phyloP scores from a whole-genome alignment of 2,113 vertebrate species.

The Esox niger region DNA sequence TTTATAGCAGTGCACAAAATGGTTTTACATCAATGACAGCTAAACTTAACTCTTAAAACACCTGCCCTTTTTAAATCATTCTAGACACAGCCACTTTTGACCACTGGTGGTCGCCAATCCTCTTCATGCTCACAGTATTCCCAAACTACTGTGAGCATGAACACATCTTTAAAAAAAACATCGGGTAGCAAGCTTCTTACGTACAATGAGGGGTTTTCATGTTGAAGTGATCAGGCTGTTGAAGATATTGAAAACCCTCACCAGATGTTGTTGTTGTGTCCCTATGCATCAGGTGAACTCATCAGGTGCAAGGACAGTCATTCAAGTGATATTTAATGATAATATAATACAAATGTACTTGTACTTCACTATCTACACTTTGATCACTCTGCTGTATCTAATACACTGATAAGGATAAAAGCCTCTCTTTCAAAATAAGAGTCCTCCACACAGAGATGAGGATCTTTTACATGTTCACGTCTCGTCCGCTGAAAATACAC shows the following conservation, averaged over 20 bases:
- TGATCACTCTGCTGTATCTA: conserved; percentile 6
- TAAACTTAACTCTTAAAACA: background rate
- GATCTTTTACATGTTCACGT: background rate
- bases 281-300: conserved; percentile 50
- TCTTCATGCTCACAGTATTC: conserved; percentile 14
- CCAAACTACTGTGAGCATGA: conserved; percentile 2
- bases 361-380: conserved; percentile 26
- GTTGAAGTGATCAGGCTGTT: conserved; percentile 22
- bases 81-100: conserved; percentile 9
- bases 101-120: conserved; percentile 58
- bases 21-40: background rate
- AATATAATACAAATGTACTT: conserved; percentile 34
- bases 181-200: conserved; percentile 25
- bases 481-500: background rate
- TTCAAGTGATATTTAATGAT: conserved; percentile 34
- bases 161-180: conserved; percentile 16
- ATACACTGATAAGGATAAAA: conserved; percentile 35
- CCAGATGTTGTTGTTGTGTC: conserved; percentile 39
- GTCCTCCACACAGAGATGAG: conserved; percentile 15
- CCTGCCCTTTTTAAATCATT: background rate
- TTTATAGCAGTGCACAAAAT: background rate
- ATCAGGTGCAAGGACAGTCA: conserved; percentile 54
- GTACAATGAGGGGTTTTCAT: conserved; percentile 1
- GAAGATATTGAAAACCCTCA: conserved; percentile 11
- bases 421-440: conserved; percentile 10